These are phyloP conservation scores for Scaptomyza graminum DNA, from an alignment of 1,140 invertebrate genomes.

Conservation along the genomic window DNA sequence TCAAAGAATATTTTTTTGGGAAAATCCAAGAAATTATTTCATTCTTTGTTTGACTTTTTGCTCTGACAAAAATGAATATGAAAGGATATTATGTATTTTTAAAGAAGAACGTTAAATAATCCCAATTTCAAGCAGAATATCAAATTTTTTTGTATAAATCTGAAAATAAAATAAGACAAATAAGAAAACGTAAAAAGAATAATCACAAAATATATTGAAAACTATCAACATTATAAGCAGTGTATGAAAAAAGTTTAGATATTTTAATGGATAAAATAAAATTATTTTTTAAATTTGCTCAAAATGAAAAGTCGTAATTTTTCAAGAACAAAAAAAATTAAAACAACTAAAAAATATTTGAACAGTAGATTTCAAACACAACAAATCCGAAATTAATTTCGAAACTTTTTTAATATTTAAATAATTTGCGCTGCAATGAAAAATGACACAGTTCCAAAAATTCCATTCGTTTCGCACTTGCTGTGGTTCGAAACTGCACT, in stretches of 20 bases:
- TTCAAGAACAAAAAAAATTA: neutral
- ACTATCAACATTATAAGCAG: neutral
- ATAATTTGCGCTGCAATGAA: neutral
- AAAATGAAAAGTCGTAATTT: too few species aligned
- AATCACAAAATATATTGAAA: neutral
- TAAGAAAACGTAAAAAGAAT: neutral
- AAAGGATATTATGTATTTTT: neutral
- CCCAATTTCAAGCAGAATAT: too few species aligned
- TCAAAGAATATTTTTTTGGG: constrained; percentile 3
- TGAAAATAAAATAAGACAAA: too few species aligned
- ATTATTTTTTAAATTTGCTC: too few species aligned
- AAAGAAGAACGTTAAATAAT: too few species aligned
- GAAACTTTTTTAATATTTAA: constrained; percentile 2
- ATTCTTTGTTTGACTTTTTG: constrained; percentile 4
- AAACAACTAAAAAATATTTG: neutral
- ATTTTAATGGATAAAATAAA: too few species aligned
- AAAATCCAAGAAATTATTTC: neutral
- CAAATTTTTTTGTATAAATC: too few species aligned
- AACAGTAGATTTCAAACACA: too few species aligned
- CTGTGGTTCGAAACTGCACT: constrained; percentile 40
- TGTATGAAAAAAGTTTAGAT: too few species aligned
- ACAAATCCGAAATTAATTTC: too few species aligned
- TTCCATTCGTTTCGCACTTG: constrained; percentile 30
- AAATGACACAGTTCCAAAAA: neutral
- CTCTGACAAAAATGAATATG: neutral